Percentiles rank a stretch among this genome's conserved stretches.
phyloP scores from a whole-genome alignment of 2,113 vertebrate species.

The Cheilinus undulatus region DNA sequence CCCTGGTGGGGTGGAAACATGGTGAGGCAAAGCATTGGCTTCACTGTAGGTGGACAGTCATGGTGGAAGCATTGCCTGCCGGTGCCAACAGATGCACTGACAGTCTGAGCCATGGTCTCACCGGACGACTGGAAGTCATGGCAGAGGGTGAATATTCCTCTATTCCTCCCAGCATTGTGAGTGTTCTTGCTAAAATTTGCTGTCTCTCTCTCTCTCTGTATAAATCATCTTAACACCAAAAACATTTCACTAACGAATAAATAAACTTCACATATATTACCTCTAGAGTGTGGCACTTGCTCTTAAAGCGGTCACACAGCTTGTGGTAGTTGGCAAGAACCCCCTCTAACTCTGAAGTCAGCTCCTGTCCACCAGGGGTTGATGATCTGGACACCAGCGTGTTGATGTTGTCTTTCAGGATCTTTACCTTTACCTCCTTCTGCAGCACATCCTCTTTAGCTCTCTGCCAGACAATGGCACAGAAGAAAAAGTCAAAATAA shows the following conservation, averaged over 20 bases:
- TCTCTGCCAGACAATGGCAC: conserved; percentile 81
- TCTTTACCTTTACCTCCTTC: conserved; percentile 98
- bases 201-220: too few species aligned
- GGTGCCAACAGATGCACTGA: too few species aligned
- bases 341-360: conserved; percentile 86
- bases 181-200: too few species aligned
- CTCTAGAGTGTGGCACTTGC: conserved; percentile 97
- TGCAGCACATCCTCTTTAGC: conserved; percentile 98
- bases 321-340: conserved; percentile 95
- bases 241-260: not conserved
- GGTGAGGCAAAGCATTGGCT: too few species aligned
- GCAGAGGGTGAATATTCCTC: too few species aligned
- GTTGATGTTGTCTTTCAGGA: conserved; percentile 96
- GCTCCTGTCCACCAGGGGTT: conserved; percentile 86
- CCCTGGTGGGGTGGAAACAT: too few species aligned
- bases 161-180: too few species aligned
- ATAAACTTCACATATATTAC: conserved; percentile 70
- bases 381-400: conserved; percentile 84
- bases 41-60: too few species aligned
- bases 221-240: too few species aligned
- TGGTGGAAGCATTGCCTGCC: too few species aligned
- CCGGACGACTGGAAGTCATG: too few species aligned
- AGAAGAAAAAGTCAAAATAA: not conserved
- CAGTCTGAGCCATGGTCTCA: too few species aligned
- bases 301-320: conserved; percentile 94